These are phyloP conservation scores for Centroberyx gerrardi DNA, from an alignment of 2,797 vertebrate genomes.

Conservation along the genomic window DNA sequence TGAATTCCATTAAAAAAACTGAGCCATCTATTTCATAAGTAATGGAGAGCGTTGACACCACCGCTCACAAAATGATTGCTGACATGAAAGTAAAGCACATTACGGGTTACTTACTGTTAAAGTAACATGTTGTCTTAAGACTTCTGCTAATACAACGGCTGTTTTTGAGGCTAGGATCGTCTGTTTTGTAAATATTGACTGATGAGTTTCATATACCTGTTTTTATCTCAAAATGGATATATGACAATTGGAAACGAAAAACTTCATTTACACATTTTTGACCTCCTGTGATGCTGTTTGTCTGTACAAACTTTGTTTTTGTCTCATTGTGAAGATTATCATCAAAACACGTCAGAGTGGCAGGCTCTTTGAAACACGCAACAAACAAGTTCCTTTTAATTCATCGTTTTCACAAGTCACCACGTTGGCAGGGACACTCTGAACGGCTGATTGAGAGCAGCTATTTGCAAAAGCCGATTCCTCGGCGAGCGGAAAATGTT, in stretches of 20 bases:
- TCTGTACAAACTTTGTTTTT: too few relatives aligned
- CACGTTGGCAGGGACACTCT: neutral
- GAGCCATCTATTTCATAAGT: too few relatives aligned
- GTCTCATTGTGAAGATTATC: too few relatives aligned
- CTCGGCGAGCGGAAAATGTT: neutral
- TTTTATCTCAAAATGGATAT: too few relatives aligned
- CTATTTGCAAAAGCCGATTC: neutral
- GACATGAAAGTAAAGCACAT: too few relatives aligned
- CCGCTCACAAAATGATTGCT: neutral
- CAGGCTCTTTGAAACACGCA: conserved; percentile 7
- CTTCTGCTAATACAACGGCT: neutral
- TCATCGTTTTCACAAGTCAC: conserved; percentile 9
- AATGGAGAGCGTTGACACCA: neutral
- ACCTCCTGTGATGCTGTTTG: too few relatives aligned
- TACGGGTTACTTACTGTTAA: neutral
- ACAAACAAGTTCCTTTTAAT: conserved; percentile 6
- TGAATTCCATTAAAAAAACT: neutral
- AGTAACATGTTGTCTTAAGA: neutral
- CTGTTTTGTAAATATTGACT: too few relatives aligned
- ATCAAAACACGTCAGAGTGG: neutral
- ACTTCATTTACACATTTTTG: too few relatives aligned
- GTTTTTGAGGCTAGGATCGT: too few relatives aligned
- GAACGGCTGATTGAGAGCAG: neutral
- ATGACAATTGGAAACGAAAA: too few relatives aligned
- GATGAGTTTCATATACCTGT: too few relatives aligned